Base-by-base conservation (phyloP, 1,140 invertebrate species). In the Atta texana region DNA sequence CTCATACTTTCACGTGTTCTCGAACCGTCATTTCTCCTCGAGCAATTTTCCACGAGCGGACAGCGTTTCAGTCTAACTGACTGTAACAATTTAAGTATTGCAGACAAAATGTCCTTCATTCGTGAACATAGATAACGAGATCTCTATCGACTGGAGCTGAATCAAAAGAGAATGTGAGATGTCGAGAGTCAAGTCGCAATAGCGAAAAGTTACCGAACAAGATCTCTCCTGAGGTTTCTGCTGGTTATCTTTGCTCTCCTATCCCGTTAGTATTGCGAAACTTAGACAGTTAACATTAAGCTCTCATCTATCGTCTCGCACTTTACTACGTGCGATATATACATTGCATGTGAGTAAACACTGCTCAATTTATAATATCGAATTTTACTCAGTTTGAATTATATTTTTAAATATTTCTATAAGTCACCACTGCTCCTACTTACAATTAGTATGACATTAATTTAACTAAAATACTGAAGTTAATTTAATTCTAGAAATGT, bases 201-300 rank as follows among this genome's bases (percentile, higher is more conserved):
- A 24, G 1, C 66, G 66, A 44, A 51, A 49, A 69, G 66, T 72
- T 14, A 21, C 34, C 14, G 34, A 61, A 24, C n/a, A 39, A 61
- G 49, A 59, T 76, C 31, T 76, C 53, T 0, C 59, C 4, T 0
- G 34, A 12, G 34, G 57, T 63, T 63, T 44, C 57, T 34, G 4
- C 18, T 8, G 49, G 28, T 8, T 12, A n/a, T 24, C 39, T 10
- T 4, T 6, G 14, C 34, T 24, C 21, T 21, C n/a, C 31, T 4
- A 0, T 0, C 34, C 64, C 16, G 8, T 24, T 34, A 7, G n/a
- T 69, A 71, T 81, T 53, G 53, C 53, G 18, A 81, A 44, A 71
- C 21, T 44, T 24, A 2, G 44, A 21, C 66, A 81, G 57, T 81
- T 81, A 81, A 71, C 78, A 51, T 66, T 2, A 14, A 59, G 16